Percentiles rank a stretch among this genome's conserved stretches.
phyloP scores from a whole-genome alignment of 2,888 invertebrate genomes.

The Drosophila mimetica region DNA sequence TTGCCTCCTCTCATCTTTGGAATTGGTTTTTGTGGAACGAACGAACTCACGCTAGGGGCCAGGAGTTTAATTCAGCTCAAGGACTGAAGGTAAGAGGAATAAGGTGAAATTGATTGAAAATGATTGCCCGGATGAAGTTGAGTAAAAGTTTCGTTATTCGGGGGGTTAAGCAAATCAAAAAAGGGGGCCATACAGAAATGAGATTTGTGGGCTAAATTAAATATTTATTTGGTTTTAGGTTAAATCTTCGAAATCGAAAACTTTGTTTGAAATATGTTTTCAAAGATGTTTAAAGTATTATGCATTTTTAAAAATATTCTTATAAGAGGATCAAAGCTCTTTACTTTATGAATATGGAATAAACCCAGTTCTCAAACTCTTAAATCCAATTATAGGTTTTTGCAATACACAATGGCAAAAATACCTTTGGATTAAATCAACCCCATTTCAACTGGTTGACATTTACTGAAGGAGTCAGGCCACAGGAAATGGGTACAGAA shows the following conservation, averaged over 20 bases:
- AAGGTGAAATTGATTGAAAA: conserved; percentile 31
- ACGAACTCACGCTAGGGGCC: not conserved
- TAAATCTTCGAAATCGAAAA: not conserved
- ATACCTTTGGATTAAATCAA: not conserved
- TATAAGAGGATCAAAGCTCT: no score
- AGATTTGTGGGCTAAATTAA: not conserved
- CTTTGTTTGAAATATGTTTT: no score
- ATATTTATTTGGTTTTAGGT: not conserved
- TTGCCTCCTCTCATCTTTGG: conserved; percentile 46
- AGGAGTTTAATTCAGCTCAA: conserved; percentile 32
- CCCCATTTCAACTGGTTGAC: conserved; percentile 2
- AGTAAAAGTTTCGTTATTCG: conserved; percentile 5
- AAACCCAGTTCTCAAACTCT: no score
- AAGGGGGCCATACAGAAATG: not conserved
- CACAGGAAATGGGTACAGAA: conserved; percentile 12
- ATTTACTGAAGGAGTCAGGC: conserved; percentile 17
- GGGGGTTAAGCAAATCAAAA: conserved; percentile 2
- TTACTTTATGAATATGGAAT: no score
- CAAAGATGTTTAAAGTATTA: no score
- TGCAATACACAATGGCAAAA: not conserved
- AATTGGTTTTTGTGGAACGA: conserved; percentile 44
- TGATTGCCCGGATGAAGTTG: conserved; percentile 30
- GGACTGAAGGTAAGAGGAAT: conserved; percentile 21
- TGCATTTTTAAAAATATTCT: no score
- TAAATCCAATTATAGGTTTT: not conserved